These are phyloP conservation scores for Leptopilina drosophilae DNA, from an alignment of 2,888 invertebrate genomes.

Conservation along the genomic window DNA sequence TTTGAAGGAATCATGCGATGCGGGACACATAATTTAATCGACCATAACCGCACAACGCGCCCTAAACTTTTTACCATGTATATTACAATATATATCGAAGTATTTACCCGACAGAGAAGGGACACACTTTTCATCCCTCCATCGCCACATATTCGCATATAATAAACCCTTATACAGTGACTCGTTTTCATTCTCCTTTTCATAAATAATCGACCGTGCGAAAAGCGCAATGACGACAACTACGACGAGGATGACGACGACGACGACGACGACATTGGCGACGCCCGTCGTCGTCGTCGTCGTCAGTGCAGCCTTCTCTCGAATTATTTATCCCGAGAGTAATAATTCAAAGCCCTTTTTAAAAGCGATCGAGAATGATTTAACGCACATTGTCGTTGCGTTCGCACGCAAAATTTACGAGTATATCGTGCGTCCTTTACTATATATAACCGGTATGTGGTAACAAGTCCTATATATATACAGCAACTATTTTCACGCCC, in stretches of 20 bases:
- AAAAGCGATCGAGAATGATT: slow-evolving; percentile 47
- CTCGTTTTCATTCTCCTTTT: slow-evolving; percentile 34
- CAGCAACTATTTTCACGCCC: slow-evolving; percentile 5
- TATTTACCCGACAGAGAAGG: slow-evolving; percentile 32
- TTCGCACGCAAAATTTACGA: slow-evolving; percentile 49
- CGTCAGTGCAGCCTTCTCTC: slow-evolving; percentile 5
- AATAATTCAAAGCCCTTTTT: slow-evolving; percentile 53
- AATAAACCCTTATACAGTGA: slow-evolving; percentile 18
- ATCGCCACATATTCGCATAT: slow-evolving; percentile 2
- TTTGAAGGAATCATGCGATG: slow-evolving; percentile 11
- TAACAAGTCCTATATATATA: slow-evolving; percentile 14
- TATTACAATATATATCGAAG: slow-evolving; percentile 20
- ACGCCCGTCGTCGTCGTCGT: not conserved
- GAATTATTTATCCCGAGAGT: slow-evolving; percentile 41
- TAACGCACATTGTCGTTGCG: slow-evolving; percentile 47
- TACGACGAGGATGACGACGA: slow-evolving; percentile 3
- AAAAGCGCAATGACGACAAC: slow-evolving; percentile 18
- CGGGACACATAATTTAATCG: slow-evolving; percentile 11
- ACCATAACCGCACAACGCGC: slow-evolving; percentile 13
- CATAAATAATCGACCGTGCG: slow-evolving; percentile 24
- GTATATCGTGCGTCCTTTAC: slow-evolving; percentile 8
- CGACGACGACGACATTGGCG: too few species aligned
- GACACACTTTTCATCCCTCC: slow-evolving; percentile 4
- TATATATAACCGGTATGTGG: slow-evolving; percentile 31
- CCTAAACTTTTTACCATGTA: slow-evolving; percentile 22